These are phyloP conservation scores for Drosophila barbarae DNA, from an alignment of 2,888 invertebrate genomes.

Conservation along the genomic window DNA sequence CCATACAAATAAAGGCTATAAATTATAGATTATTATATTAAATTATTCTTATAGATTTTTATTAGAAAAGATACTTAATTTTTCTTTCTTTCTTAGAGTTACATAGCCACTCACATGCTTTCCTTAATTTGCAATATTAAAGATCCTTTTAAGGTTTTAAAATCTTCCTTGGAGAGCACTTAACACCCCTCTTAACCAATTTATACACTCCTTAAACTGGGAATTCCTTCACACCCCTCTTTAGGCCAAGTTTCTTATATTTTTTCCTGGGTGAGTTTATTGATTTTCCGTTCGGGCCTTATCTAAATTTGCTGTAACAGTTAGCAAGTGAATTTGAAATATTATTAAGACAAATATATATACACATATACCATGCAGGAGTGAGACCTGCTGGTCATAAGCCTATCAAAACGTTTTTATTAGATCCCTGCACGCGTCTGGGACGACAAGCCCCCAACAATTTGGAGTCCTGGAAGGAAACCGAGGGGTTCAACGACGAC, in stretches of 20 bases:
- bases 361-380: conserved; percentile 1
- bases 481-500: conserved; percentile 44
- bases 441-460: conserved; percentile 47
- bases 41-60: too few relatives aligned
- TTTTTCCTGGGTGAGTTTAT: conserved; percentile 8
- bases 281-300: conserved; percentile 41
- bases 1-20: too few relatives aligned
- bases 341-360: conserved; percentile 53
- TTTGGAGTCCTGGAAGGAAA: conserved; percentile 4
- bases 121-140: not conserved
- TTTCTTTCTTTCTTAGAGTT: not conserved
- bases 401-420: conserved; percentile 72
- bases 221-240: conserved; percentile 2
- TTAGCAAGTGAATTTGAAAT: conserved; percentile 60
- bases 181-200: not conserved
- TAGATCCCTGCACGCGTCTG: conserved; percentile 62
- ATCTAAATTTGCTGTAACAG: conserved; percentile 56
- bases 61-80: too few relatives aligned
- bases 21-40: too few relatives aligned
- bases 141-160: not conserved
- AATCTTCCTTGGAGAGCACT: not conserved
- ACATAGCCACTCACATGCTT: not conserved
- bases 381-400: conserved; percentile 50
- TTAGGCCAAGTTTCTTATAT: not conserved
- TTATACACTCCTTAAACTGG: conserved; percentile 1